Conservation (phyloP, 2,888 invertebrate species). For the Ptilodon capucinus region DNA sequence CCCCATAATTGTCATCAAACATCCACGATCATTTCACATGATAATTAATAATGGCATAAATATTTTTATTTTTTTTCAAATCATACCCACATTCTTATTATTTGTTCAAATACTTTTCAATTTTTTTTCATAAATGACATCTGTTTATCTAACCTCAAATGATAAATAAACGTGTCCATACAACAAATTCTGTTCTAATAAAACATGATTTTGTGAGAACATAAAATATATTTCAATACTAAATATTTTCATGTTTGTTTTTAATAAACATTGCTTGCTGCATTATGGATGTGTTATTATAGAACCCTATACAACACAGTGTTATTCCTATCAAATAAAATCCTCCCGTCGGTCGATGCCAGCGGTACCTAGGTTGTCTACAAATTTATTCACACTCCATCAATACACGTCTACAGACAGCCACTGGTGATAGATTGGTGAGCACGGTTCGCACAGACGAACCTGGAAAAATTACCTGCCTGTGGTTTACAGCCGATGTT, state of each 20-base stretch:
- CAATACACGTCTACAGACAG: constrained; percentile 61
- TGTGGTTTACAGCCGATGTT: not conserved
- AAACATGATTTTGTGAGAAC: too few relatives aligned
- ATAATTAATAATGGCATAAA: constrained; percentile 5
- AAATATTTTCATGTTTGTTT: too few relatives aligned
- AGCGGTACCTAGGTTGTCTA: constrained; percentile 38
- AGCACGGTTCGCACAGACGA: constrained; percentile 48
- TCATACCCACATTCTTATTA: too few relatives aligned
- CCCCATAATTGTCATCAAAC: constrained; percentile 58
- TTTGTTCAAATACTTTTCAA: not conserved
- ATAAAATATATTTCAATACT: too few relatives aligned
- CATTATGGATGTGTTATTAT: too few relatives aligned
- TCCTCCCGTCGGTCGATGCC: constrained; percentile 20
- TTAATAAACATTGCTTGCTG: too few relatives aligned
- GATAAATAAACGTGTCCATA: too few relatives aligned
- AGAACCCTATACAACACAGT: constrained; percentile 22
- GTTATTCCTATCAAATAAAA: constrained; percentile 26
- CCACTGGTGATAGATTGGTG: constrained; percentile 60
- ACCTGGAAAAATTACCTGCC: constrained; percentile 37
- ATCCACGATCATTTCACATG: constrained; percentile 25
- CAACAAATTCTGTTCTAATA: too few relatives aligned
- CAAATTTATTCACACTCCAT: constrained; percentile 70
- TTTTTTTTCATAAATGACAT: too few relatives aligned
- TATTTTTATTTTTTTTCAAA: too few relatives aligned
- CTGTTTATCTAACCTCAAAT: not conserved